Base-by-base conservation (phyloP, 2,113 vertebrate genomes). In the Struthio camelus region DNA sequence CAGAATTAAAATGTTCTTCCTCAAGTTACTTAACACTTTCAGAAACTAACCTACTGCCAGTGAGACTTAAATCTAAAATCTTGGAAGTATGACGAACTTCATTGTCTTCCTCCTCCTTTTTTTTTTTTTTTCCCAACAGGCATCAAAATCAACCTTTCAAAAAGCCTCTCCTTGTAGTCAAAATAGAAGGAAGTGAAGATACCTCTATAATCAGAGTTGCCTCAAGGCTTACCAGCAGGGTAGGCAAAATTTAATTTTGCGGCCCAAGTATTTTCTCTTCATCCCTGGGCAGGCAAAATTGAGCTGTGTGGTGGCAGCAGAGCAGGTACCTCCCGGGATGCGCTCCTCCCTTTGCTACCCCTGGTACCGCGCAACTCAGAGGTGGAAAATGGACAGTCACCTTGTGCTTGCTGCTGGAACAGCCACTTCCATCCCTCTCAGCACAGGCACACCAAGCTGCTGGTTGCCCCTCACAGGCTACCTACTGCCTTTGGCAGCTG, bases 1-100 rank as follows among this genome's bases (percentile, higher is more conserved):
- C 81, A 92, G 59, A 81, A 87, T 90, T 38, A 91, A 96, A 95
- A 94, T 93, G 91, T 95, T 95, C 53, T 67, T 90, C 32, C 80
- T 81, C 65, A 75, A 91, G 82, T 94, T 89, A 90, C 80, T 84
- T 85, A 92, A 81, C 58, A 54, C 58, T 94, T 94, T 56, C 50
- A 80, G 44, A 94, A 95, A 97, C 89, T 84, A 95, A 50, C 89
- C 48, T 93, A 64, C 87, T 95, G 64, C 80, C 89, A 85, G 53
- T 73, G 69, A 92, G 87, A 86, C 71, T 92, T 91, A 93, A 62
- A 79, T 83, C 64, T 89, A 91, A 80, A 94, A 91, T 85, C 79
- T 79, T 71, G 64, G 83, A 67, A 80, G 50, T 58, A 46, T 77
- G 51, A 71, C 30, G 32, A 95, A 50, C 91, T 91, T 91, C 76